Evolutionary conservation across 2,797 vertebrate genomes (phyloP).

Genomic region (Bucorvus abyssinicus): DNA sequence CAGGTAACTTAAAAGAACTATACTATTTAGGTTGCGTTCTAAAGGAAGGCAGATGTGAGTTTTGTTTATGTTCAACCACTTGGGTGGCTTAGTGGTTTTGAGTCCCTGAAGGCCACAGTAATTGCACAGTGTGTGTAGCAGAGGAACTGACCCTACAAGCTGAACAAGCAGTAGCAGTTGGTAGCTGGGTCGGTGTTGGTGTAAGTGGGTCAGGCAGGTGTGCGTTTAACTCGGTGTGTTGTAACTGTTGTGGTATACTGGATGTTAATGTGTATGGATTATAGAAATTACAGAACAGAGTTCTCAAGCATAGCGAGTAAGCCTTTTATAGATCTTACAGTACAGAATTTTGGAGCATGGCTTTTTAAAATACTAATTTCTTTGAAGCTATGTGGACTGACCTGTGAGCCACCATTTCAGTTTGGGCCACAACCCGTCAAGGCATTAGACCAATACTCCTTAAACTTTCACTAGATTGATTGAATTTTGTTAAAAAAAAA

Average conservation of each 20-base stretch:
- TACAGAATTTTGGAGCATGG: not conserved
- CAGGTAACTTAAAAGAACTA: constrained; percentile 39
- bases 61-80: not conserved
- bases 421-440: not conserved
- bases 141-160: not conserved
- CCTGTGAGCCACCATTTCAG: not conserved
- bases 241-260: not conserved
- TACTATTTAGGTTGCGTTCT: constrained; percentile 36
- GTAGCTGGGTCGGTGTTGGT: not conserved
- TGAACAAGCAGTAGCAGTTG: not conserved
- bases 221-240: not conserved
- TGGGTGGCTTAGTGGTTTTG: constrained; percentile 64
- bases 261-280: not conserved
- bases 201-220: not conserved
- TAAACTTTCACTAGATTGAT: not conserved
- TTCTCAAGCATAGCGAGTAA: not conserved
- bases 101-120: constrained; percentile 17
- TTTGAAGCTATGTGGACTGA: not conserved
- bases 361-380: not conserved
- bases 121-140: not conserved
- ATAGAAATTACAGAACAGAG: constrained; percentile 34
- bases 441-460: not conserved
- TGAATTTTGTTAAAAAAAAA: too few relatives aligned
- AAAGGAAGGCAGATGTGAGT: constrained; percentile 55
- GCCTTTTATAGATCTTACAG: not conserved